Conservation (phyloP, 2,797 vertebrate species). For the Pagetopsis macropterus region DNA sequence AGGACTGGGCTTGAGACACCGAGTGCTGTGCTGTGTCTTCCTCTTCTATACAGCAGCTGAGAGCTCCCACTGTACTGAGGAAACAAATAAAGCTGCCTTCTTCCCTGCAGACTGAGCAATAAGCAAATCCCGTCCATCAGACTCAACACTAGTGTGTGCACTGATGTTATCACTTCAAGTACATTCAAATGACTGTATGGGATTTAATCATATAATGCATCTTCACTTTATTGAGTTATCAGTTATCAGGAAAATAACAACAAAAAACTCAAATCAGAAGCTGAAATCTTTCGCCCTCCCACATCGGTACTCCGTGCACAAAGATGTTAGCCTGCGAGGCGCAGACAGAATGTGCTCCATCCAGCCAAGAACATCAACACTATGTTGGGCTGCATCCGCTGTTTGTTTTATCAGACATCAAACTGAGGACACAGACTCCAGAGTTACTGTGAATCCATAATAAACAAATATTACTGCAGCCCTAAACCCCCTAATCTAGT, state of each 20-base stretch:
- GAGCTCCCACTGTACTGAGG: conserved; percentile 23
- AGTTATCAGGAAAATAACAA: conserved; percentile 5
- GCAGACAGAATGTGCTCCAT: conserved; percentile 26
- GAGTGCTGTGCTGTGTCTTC: conserved; percentile 43
- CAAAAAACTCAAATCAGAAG: background rate
- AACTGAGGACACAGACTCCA: conserved; percentile 20
- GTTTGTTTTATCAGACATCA: conserved; percentile 45
- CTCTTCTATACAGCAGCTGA: conserved; percentile 47
- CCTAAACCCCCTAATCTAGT: conserved; percentile 25
- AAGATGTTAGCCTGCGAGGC: conserved; percentile 15
- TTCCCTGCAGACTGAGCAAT: conserved; percentile 13
- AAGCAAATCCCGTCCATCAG: conserved; percentile 11
- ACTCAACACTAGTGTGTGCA: background rate
- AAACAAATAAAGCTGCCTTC: conserved; percentile 42
- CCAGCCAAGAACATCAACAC: conserved; percentile 33
- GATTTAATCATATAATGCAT: conserved; percentile 1
- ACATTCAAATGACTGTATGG: conserved; percentile 7
- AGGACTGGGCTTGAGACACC: conserved; percentile 46
- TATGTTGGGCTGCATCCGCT: conserved; percentile 2
- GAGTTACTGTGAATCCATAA: conserved; percentile 28
- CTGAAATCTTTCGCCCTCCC: conserved; percentile 14
- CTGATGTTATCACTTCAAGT: conserved; percentile 5
- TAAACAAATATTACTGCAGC: conserved; percentile 23
- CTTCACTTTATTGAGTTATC: background rate
- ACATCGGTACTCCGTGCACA: background rate